These are phyloP conservation scores for Meteorus cinctellus DNA, from an alignment of 2,888 invertebrate species.

Conservation along the genomic window DNA sequence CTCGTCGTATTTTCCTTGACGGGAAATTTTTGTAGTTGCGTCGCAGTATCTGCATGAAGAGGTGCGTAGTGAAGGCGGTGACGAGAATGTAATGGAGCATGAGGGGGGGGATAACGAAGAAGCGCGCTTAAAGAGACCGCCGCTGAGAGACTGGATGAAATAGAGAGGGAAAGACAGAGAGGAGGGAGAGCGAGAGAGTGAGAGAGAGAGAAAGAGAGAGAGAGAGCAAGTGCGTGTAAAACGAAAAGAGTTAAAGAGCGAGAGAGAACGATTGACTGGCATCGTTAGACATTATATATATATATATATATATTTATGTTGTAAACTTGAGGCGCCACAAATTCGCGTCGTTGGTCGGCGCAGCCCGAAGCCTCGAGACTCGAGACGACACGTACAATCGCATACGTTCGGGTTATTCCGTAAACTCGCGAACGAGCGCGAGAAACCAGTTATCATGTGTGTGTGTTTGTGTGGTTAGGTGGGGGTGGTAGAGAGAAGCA, in stretches of 20 bases:
- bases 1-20: not conserved
- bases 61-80: slow-evolving; percentile 10
- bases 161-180: too few relatives aligned
- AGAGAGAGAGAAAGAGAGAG: slow-evolving; percentile 20
- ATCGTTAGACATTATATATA: slow-evolving; percentile 1
- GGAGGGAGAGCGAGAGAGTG: not conserved
- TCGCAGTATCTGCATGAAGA: not conserved
- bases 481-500: not conserved
- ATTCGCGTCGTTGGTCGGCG: slow-evolving; percentile 55
- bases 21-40: slow-evolving; percentile 1
- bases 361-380: slow-evolving; percentile 7
- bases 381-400: slow-evolving; percentile 48
- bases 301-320: not conserved
- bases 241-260: not conserved
- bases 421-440: slow-evolving; percentile 40
- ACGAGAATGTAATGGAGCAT: slow-evolving; percentile 6
- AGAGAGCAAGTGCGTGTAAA: too few relatives aligned
- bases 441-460: slow-evolving; percentile 54
- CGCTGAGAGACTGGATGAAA: too few relatives aligned
- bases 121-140: slow-evolving; percentile 1
- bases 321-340: slow-evolving; percentile 61
- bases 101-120: not conserved
- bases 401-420: slow-evolving; percentile 57
- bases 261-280: slow-evolving; percentile 27
- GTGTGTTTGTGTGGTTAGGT: not conserved